Conservation (phyloP, 2,888 invertebrate genomes). For the Muschampia plurimacula region DNA sequence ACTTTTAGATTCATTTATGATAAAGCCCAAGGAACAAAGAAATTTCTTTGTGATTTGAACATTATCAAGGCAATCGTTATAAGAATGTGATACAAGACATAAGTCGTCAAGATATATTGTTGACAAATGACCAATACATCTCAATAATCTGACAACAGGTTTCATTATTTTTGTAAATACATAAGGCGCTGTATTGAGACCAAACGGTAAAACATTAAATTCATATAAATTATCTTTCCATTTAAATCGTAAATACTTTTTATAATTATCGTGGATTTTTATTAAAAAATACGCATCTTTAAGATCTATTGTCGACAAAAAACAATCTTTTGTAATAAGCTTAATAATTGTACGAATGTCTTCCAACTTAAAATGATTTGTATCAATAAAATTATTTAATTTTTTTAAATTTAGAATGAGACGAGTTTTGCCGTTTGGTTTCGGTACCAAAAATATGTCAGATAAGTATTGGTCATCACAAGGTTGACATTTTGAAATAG, state of each 20-base stretch:
- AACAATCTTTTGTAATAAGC: slow-evolving; percentile 25
- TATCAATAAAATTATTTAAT: slow-evolving; percentile 35
- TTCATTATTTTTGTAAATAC: slow-evolving; percentile 28
- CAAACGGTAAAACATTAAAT: slow-evolving; percentile 38
- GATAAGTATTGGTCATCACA: slow-evolving; percentile 13
- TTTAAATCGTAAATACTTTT: slow-evolving; percentile 28
- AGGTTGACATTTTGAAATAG: slow-evolving; percentile 18
- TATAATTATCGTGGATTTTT: slow-evolving; percentile 5
- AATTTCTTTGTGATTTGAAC: slow-evolving; percentile 14
- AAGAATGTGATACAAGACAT: slow-evolving; percentile 14
- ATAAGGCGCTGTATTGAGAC: slow-evolving; percentile 20
- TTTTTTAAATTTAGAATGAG: slow-evolving; percentile 42
- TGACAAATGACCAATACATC: slow-evolving; percentile 12
- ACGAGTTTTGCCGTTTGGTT: slow-evolving; percentile 29
- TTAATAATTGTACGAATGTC: slow-evolving; percentile 34
- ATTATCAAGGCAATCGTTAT: slow-evolving; percentile 3
- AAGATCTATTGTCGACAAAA: slow-evolving; percentile 34
- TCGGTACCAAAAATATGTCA: slow-evolving; percentile 13
- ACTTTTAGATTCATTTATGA: slow-evolving; percentile 18
- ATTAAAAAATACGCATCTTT: slow-evolving; percentile 40
- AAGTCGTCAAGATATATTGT: slow-evolving; percentile 16
- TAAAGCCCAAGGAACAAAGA: slow-evolving; percentile 15
- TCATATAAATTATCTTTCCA: slow-evolving; percentile 23
- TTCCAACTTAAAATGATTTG: slow-evolving; percentile 41
- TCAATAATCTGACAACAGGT: slow-evolving; percentile 23